A percentile compares a stretch with the other conserved stretches of the same genome.
Conservation (phyloP, 2,888 invertebrate genomes). For the Zonitis immaculata region DNA sequence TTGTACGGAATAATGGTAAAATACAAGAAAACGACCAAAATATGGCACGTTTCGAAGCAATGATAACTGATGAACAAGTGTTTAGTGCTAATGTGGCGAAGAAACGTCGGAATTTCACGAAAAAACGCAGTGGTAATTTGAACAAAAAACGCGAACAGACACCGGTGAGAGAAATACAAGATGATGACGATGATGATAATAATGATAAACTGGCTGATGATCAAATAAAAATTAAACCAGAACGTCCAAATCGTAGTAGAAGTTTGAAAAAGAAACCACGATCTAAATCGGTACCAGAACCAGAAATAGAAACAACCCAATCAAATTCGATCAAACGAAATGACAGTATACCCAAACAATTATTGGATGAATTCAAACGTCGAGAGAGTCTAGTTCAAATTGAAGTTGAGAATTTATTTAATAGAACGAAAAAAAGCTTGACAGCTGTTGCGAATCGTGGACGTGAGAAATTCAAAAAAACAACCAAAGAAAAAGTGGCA, state of each 20-base stretch:
- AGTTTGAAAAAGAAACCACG: conserved; percentile 20
- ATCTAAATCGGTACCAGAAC: conserved; percentile 14
- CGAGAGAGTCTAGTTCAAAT: conserved; percentile 36
- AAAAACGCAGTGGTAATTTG: conserved; percentile 52
- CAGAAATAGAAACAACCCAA: conserved; percentile 9
- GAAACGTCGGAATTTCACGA: conserved; percentile 59
- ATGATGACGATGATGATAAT: conserved; percentile 44
- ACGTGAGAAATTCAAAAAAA: conserved; percentile 32
- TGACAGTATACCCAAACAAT: conserved; percentile 21
- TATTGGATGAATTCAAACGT: conserved; percentile 21
- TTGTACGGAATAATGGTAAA: conserved; percentile 18
- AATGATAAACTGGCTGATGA: background rate
- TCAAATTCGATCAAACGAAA: conserved; percentile 9
- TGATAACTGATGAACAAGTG: conserved; percentile 49
- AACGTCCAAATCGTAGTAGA: conserved; percentile 34
- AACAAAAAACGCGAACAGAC: conserved; percentile 58
- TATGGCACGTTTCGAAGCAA: conserved; percentile 35
- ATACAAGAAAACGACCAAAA: conserved; percentile 22
- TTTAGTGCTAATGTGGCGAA: conserved; percentile 54
- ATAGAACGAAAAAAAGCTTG: conserved; percentile 42
- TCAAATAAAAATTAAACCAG: conserved; percentile 41
- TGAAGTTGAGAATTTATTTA: conserved; percentile 36
- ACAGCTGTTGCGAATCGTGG: conserved; percentile 32
- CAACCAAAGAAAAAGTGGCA: conserved; percentile 43
- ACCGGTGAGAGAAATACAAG: conserved; percentile 52